These are phyloP conservation scores for Channa striata DNA, from an alignment of 2,797 vertebrate genomes.

Conservation along the genomic window DNA sequence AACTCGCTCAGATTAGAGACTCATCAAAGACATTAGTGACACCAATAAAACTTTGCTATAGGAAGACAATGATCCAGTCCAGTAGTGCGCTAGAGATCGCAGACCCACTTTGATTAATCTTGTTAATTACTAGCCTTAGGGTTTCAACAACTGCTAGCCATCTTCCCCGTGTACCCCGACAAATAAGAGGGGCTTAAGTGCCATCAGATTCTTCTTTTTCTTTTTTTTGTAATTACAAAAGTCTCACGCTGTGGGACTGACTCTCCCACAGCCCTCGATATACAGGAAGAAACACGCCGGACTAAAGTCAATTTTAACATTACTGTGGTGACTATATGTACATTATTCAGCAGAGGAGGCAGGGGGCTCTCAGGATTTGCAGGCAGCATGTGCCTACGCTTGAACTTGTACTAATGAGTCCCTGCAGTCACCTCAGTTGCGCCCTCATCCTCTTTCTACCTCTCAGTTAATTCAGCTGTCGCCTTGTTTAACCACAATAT, in stretches of 20 bases:
- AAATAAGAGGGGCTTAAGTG: conserved; percentile 61
- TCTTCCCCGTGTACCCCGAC: conserved; percentile 50
- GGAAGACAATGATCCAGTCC: conserved; percentile 80
- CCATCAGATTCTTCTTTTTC: conserved; percentile 58
- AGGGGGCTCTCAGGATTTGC: conserved; percentile 56
- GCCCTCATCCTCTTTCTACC: conserved; percentile 53
- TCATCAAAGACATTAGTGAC: conserved; percentile 80
- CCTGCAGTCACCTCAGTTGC: conserved; percentile 66
- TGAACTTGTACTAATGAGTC: conserved; percentile 78
- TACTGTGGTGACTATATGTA: conserved; percentile 58
- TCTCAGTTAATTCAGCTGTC: conserved; percentile 65
- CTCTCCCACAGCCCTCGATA: conserved; percentile 50
- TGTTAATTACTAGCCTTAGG: conserved; percentile 85
- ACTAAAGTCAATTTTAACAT: conserved; percentile 52
- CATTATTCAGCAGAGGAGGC: conserved; percentile 73
- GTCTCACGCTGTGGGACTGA: conserved; percentile 68
- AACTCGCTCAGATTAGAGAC: conserved; percentile 70
- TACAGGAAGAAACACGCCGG: conserved; percentile 43
- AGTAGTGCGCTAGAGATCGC: conserved; percentile 68
- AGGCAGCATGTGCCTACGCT: conserved; percentile 58
- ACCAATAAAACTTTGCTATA: conserved; percentile 74
- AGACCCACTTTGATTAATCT: conserved; percentile 83
- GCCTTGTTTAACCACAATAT: conserved; percentile 69
- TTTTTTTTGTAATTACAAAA: conserved; percentile 78
- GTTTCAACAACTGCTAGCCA: conserved; percentile 59